phyloP scores from a whole-genome alignment of 2,113 vertebrate species.

The Saguinus imperator region DNA sequence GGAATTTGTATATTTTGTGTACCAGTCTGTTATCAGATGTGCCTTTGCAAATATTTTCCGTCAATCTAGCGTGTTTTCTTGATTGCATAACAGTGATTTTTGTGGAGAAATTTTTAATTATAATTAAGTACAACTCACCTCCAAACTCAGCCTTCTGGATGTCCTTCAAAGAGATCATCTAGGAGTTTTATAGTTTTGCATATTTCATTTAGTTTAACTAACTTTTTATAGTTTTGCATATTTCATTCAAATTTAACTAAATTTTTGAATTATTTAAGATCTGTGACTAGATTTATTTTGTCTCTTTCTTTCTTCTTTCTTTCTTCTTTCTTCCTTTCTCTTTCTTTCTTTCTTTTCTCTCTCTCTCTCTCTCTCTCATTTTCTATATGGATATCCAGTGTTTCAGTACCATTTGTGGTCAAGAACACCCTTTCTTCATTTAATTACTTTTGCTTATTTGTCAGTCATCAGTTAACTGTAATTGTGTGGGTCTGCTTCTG shows the following conservation, averaged over 20 bases:
- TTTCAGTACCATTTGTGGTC: neutral
- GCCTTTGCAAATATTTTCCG: neutral
- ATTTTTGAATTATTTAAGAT: neutral
- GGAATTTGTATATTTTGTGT: neutral
- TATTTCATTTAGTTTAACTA: neutral
- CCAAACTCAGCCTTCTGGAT: neutral
- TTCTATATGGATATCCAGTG: neutral
- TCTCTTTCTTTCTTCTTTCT: neutral
- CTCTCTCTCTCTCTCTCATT: neutral
- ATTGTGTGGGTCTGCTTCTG: too few relatives aligned
- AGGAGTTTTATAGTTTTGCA: neutral
- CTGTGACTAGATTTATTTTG: neutral
- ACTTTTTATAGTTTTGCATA: neutral
- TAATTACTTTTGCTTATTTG: neutral
- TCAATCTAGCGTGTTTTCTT: neutral
- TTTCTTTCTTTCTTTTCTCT: too few relatives aligned
- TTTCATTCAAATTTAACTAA: neutral
- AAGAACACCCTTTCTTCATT: neutral
- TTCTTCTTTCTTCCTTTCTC: neutral
- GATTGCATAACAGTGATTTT: neutral
- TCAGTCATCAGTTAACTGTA: neutral
- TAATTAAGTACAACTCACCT: neutral
- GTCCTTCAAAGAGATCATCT: neutral
- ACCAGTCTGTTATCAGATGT: neutral
- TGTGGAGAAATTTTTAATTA: neutral